phyloP scores from a whole-genome alignment of 2,113 vertebrate species.

The Cyprinodon tularosa region DNA sequence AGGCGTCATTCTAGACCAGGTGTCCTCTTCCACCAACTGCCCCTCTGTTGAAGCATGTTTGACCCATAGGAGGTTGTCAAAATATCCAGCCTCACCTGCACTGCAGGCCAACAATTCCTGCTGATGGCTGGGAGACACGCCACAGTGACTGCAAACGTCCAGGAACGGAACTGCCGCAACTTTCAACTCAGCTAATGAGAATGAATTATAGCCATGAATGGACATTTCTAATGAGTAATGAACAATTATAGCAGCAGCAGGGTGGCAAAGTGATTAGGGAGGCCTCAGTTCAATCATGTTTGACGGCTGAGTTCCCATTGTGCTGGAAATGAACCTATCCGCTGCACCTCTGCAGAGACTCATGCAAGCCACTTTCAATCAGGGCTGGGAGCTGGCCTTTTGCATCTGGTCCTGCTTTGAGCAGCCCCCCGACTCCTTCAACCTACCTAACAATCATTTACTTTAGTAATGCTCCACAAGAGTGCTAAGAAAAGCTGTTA shows the following conservation, averaged over 20 bases:
- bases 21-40: conserved; percentile 38
- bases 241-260: conserved; percentile 23
- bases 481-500: conserved; percentile 45
- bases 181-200: conserved; percentile 47
- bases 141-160: conserved; percentile 30
- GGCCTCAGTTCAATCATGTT: conserved; percentile 33
- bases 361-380: conserved; percentile 54
- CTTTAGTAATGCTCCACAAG: conserved; percentile 45
- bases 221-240: conserved; percentile 44
- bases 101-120: conserved; percentile 26
- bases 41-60: conserved; percentile 42
- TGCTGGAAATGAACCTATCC: conserved; percentile 50
- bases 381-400: conserved; percentile 45
- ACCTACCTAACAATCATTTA: conserved; percentile 57
- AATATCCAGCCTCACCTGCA: conserved; percentile 41
- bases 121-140: conserved; percentile 25
- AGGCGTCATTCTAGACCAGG: conserved; percentile 47
- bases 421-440: conserved; percentile 33
- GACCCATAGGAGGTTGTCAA: conserved; percentile 48
- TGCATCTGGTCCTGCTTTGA: conserved; percentile 79
- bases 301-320: conserved; percentile 26
- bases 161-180: conserved; percentile 34
- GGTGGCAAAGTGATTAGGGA: conserved; percentile 32
- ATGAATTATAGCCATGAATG: conserved; percentile 33
- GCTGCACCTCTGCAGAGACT: conserved; percentile 48